Evolutionary conservation across 2,888 invertebrate species (phyloP).

Genomic region (Agonopterix subpropinquella): DNA sequence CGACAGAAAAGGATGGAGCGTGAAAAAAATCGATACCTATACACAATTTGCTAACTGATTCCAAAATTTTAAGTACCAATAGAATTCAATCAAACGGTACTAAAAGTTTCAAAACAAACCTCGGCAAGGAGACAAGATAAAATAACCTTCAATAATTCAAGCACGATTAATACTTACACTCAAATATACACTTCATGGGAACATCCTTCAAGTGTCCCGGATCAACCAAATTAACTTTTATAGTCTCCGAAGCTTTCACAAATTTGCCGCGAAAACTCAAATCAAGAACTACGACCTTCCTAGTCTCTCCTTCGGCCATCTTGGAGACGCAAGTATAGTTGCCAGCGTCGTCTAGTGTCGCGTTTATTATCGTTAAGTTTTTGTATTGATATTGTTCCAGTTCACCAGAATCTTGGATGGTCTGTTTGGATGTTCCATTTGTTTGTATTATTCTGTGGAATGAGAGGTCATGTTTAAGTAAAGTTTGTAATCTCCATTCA

Average conservation of each 20-base stretch:
- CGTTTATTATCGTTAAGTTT: slow-evolving; percentile 32
- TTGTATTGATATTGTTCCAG: no score
- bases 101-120: no score
- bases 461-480: background rate
- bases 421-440: slow-evolving; percentile 10
- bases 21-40: no score
- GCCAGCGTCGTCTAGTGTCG: slow-evolving; percentile 40
- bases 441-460: slow-evolving; percentile 29
- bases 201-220: slow-evolving; percentile 28
- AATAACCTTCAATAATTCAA: no score
- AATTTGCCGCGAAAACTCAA: slow-evolving; percentile 36
- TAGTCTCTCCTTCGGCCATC: slow-evolving; percentile 19
- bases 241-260: background rate
- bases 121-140: no score
- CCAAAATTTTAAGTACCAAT: no score
- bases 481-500: no score
- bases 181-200: slow-evolving; percentile 48
- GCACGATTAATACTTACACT: slow-evolving; percentile 36
- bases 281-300: slow-evolving; percentile 27
- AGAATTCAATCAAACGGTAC: no score
- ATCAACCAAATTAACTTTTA: slow-evolving; percentile 17
- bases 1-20: no score
- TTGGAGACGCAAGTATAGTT: slow-evolving; percentile 49
- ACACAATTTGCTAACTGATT: no score
- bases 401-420: no score